phyloP scores from a whole-genome alignment of 1,140 invertebrate species.

The Drosophila micromelanica region DNA sequence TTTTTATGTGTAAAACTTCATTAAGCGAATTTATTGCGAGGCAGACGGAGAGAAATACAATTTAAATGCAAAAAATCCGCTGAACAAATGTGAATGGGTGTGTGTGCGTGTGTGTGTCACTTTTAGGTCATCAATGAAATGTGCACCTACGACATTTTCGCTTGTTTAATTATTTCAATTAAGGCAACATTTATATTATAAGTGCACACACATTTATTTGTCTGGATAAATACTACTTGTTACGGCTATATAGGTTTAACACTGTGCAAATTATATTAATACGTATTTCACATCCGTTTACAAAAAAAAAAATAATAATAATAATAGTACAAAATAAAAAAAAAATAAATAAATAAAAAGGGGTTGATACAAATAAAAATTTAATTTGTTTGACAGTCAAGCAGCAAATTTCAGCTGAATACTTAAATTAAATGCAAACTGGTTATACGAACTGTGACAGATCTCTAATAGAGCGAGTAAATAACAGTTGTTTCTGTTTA shows the following conservation, averaged over 20 bases:
- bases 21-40: slow-evolving; percentile 73
- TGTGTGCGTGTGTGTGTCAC: slow-evolving; percentile 47
- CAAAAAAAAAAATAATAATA: neutral
- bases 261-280: neutral
- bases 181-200: slow-evolving; percentile 54
- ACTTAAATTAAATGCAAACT: neutral
- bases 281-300: neutral
- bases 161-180: slow-evolving; percentile 75
- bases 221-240: too few relatives aligned
- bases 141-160: slow-evolving; percentile 61
- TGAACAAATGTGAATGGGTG: slow-evolving; percentile 30
- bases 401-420: too few relatives aligned
- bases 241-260: neutral
- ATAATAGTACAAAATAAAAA: neutral
- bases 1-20: slow-evolving; percentile 59
- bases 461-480: neutral
- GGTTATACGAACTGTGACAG: neutral
- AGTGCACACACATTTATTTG: neutral
- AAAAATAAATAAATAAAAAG: neutral
- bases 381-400: slow-evolving; percentile 32
- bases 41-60: slow-evolving; percentile 48
- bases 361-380: slow-evolving; percentile 53
- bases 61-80: slow-evolving; percentile 60
- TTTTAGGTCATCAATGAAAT: slow-evolving; percentile 72
- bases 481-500: too few relatives aligned